Evolutionary conservation across 2,797 vertebrate species (phyloP).

Genomic region (Coreius guichenoti): DNA sequence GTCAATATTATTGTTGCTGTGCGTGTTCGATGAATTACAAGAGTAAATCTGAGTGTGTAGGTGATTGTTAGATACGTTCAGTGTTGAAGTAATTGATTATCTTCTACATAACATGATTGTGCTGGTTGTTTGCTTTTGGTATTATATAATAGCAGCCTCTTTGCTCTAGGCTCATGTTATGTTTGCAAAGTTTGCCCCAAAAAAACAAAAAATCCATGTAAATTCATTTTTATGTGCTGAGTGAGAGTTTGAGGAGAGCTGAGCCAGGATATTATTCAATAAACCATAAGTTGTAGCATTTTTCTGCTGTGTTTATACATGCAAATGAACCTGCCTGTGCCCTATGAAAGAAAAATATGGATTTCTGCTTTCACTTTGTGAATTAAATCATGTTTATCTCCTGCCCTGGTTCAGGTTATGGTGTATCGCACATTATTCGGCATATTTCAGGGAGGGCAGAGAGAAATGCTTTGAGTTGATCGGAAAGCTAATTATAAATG

Average conservation of each 20-base stretch:
- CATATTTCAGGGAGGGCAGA: background rate
- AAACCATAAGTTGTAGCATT: background rate
- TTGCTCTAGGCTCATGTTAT: background rate
- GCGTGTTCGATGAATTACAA: background rate
- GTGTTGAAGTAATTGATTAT: background rate
- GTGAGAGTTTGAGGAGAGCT: background rate
- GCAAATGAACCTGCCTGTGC: slow-evolving; percentile 1
- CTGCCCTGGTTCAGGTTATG: background rate
- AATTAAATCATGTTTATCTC: background rate
- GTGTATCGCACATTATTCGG: too few species aligned
- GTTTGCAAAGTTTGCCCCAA: background rate
- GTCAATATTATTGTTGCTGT: background rate
- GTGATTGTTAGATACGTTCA: background rate
- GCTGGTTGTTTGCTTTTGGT: background rate
- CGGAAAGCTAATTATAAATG: background rate
- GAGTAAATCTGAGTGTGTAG: background rate
- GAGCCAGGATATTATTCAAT: background rate
- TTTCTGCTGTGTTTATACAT: background rate
- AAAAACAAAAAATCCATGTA: background rate
- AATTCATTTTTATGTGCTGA: background rate
- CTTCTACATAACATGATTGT: background rate
- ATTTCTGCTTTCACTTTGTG: slow-evolving; percentile 10
- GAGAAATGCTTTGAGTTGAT: background rate
- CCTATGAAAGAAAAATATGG: background rate
- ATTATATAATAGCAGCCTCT: background rate